Base-by-base conservation (phyloP, 92 coral and sea anemone genomes). In the Zoanthus gigantus region DNA sequence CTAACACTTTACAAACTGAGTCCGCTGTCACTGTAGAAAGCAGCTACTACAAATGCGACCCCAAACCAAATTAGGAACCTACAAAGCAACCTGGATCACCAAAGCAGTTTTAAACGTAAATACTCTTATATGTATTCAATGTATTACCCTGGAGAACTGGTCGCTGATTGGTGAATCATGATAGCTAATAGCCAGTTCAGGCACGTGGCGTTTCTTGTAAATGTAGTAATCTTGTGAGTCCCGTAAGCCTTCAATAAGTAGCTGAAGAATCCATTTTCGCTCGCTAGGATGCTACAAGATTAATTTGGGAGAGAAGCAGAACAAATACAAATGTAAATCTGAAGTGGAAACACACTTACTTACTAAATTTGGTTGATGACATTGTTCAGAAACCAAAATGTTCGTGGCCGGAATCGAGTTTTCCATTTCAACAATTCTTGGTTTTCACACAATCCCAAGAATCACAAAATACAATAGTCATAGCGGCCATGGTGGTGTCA, bases 151-250 rank as follows among this genome's bases (percentile, higher is more conserved):
- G 9, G 98, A 91, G 66, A 79, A 92, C 53, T 91, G 95, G 58
- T 95, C 99, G 77, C 96, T 93, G 57, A 92, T 74, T 63, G 88
- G 93, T 6, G 96, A 97, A 86, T 94, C 93, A 47, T 97, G 94
- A 66, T 83, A 93, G 79, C 95, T 95, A 72, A 95, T 88, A 28
- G 95, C 93, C 50, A 93, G 92, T 81, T 95, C 98, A 65, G 94
- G 89, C 79, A 92, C 97, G 91, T 95, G 98, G 89, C 95, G 93
- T 44, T 90, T 94, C 83, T 95, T 94, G 89, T 92, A 95, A n/a
- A 94, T 72, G 92, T 97, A 95, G 86, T 97, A 97, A 88, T 97
- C 99, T 12, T 81, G 98, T 0, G 96, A 79, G 91, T 97, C 98
- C 78, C 92, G 92, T 89, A 95, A 80, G 54, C 99, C 96, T 57